Percentiles rank a stretch among this genome's conserved stretches.
These are phyloP conservation scores for Iphiclides podalirius DNA, from an alignment of 2,888 invertebrate genomes.

Conservation along the genomic window DNA sequence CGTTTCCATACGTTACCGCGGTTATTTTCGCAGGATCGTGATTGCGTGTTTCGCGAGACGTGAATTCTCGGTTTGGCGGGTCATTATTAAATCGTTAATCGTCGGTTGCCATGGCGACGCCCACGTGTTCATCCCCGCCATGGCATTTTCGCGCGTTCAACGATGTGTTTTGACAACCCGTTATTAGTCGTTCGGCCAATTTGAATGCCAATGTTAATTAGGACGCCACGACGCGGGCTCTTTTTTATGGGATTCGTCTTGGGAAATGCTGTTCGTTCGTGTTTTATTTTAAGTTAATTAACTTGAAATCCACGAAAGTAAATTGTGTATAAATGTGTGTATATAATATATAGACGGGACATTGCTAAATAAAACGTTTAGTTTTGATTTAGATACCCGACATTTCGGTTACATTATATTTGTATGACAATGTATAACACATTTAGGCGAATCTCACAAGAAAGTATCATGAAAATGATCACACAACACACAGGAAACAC, in stretches of 20 bases:
- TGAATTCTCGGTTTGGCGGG: constrained; percentile 57
- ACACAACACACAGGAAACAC: no score
- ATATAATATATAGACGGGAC: no score
- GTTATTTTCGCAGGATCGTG: constrained; percentile 50
- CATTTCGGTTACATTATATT: no score
- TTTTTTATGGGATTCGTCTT: no score
- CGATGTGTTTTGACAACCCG: constrained; percentile 51
- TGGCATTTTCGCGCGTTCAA: constrained; percentile 50
- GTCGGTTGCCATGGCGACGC: constrained; percentile 63
- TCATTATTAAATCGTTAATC: constrained; percentile 69
- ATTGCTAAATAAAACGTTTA: no score
- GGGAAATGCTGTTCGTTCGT: constrained; percentile 1
- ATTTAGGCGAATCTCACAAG: no score
- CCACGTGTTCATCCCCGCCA: constrained; percentile 44
- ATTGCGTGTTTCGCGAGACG: constrained; percentile 70
- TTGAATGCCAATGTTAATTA: constrained; percentile 25
- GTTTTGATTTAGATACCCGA: no score
- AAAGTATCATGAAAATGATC: no score
- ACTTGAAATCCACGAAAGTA: no score
- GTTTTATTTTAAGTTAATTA: no score
- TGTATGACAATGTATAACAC: no score
- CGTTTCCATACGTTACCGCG: constrained; percentile 30
- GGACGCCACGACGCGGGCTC: constrained; percentile 20
- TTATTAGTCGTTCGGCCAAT: constrained; percentile 31
- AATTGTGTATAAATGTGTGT: no score